phyloP scores from a whole-genome alignment of 2,888 invertebrate genomes.

The Galerucella calmariensis region DNA sequence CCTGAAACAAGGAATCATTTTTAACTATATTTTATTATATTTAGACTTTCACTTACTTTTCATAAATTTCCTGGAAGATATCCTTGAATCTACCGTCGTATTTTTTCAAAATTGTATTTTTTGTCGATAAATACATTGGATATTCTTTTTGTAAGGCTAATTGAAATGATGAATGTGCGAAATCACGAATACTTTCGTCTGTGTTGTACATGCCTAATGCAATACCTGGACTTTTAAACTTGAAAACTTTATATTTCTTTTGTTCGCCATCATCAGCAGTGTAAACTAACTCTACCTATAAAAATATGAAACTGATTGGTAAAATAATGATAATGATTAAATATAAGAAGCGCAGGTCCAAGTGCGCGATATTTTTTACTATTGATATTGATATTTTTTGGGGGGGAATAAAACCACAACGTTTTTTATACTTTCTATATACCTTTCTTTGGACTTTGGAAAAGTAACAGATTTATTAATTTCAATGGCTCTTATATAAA shows the following conservation, averaged over 20 bases:
- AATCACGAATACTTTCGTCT: slow-evolving; percentile 84
- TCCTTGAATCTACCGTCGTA: slow-evolving; percentile 94
- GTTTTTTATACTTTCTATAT: no score
- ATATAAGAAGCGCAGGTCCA: neutral
- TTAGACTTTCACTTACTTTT: slow-evolving; percentile 69
- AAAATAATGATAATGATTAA: neutral
- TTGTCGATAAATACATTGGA: slow-evolving; percentile 91
- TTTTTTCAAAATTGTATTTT: slow-evolving; percentile 89
- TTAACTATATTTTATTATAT: no score
- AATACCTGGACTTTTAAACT: slow-evolving; percentile 80
- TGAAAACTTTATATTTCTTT: slow-evolving; percentile 72
- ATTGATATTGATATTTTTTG: no score
- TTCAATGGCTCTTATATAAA: no score
- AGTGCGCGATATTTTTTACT: no score
- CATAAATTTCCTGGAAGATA: slow-evolving; percentile 89
- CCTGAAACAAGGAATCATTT: slow-evolving; percentile 60
- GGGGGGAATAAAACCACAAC: no score
- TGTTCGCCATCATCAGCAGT: slow-evolving; percentile 73
- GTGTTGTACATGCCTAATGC: slow-evolving; percentile 93
- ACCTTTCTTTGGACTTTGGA: no score
- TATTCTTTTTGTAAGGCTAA: slow-evolving; percentile 85
- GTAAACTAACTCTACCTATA: slow-evolving; percentile 78
- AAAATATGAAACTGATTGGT: slow-evolving; percentile 26
- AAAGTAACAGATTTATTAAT: no score
- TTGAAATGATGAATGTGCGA: slow-evolving; percentile 91